Conservation (phyloP, 2,797 vertebrate species). For the Gymnoscopelus braueri region DNA sequence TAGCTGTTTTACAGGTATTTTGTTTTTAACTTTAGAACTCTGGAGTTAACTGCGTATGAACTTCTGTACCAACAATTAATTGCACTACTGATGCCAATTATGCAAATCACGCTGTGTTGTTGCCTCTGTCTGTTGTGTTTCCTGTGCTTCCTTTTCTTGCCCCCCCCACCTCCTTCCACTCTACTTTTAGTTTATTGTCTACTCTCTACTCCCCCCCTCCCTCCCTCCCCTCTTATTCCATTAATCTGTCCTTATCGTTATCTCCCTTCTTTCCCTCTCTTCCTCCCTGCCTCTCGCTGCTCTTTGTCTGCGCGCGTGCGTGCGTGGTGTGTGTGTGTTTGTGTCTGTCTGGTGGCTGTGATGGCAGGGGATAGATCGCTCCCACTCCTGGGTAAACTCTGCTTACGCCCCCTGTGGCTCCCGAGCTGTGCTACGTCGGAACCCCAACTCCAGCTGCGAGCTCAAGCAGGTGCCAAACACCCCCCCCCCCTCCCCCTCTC, state of each 20-base stretch:
- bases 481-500: conserved; percentile 8
- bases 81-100: conserved; percentile 42
- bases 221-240: conserved; percentile 7
- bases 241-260: not conserved
- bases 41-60: conserved; percentile 9
- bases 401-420: conserved; percentile 93
- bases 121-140: conserved; percentile 49
- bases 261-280: conserved; percentile 13
- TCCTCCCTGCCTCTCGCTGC: conserved; percentile 60
- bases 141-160: not conserved
- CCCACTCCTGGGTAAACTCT: conserved; percentile 97
- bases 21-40: too few species aligned
- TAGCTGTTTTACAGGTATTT: too few species aligned
- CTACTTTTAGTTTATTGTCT: conserved; percentile 28
- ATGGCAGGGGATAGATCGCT: conserved; percentile 93
- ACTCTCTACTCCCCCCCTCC: conserved; percentile 18
- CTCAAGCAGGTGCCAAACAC: conserved; percentile 91
- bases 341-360: conserved; percentile 58
- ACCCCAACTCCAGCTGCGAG: conserved; percentile 90
- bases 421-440: conserved; percentile 90
- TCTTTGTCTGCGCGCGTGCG: conserved; percentile 50
- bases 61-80: conserved; percentile 43
- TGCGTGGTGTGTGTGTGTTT: conserved; percentile 52
- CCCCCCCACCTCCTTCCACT: conserved; percentile 26
- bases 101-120: conserved; percentile 44